Base-by-base conservation (phyloP, 1,140 invertebrate species). In the Teleopsis dalmanni region DNA sequence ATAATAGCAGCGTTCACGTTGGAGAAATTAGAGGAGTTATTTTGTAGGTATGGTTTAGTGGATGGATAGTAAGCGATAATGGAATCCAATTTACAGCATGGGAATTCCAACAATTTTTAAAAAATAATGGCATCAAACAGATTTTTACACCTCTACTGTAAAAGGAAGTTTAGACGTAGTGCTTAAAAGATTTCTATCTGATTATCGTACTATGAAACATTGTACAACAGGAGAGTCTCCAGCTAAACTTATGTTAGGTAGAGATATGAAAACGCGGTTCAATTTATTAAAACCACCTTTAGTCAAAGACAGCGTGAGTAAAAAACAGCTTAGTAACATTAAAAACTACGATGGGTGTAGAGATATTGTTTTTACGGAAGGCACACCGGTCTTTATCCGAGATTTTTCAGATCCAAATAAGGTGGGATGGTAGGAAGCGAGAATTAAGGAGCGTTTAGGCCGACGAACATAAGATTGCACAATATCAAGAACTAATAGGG, bases 211-310 rank as follows among this genome's bases (percentile, higher is more conserved):
- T 22, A 48, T 36, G 18, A 37, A 38, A 48, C 35, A 48, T 19
- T 37, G 46, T n/a, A 29, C 46, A 29, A 48, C 45, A 16, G 35
- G 27, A 23, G 45, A 47, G 25, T 36, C 21, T 21, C 33, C 45
- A 11, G 31, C 31, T 8, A 37, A 48, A 48, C 8, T 48, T 29
- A 37, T 48, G 26, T 18, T 48, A 29, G 29, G 29, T 27, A 48
- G 34, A 27, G 26, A 23, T 23, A 36, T 48, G 19, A 37, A 60
- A 70, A 44, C 58, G 16, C 27, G 42, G 33, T 21, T 45, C 22
- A 18, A 45, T 45, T 18, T 45, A 34, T 22, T 45, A 3, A 45
- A 45, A 45, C 42, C 42, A 19, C 42, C 42, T 33, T 16, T 45
- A 33, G 27, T 45, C n/a, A 34, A 19, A 45, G 27, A 45, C 31